A percentile compares a stretch with the other conserved stretches of the same genome.
phyloP scores from a whole-genome alignment of 2,113 vertebrate genomes.

The Centropus unirufus region DNA sequence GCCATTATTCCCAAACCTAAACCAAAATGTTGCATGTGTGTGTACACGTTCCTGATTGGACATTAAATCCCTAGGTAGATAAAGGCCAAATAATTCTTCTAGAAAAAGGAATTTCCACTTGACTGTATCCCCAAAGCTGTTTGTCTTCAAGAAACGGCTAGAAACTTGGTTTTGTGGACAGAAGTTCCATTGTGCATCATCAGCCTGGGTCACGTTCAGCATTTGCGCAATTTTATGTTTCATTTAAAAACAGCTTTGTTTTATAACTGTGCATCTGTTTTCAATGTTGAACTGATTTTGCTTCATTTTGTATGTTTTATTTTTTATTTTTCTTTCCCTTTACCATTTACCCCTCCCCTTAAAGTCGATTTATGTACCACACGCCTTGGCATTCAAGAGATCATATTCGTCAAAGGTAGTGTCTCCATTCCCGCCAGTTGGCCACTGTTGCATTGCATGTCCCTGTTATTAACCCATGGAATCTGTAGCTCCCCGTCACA shows the following conservation, averaged over 20 bases:
- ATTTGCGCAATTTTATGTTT: slow-evolving; percentile 23
- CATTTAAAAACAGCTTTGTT: slow-evolving; percentile 25
- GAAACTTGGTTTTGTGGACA: not conserved
- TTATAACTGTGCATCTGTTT: slow-evolving; percentile 73
- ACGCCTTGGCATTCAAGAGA: slow-evolving; percentile 97
- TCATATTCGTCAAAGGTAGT: slow-evolving; percentile 96
- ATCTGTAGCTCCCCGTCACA: slow-evolving; percentile 23
- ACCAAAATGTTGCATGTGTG: not conserved
- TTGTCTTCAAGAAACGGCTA: not conserved
- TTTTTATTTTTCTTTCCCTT: slow-evolving; percentile 74
- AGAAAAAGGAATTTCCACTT: not conserved
- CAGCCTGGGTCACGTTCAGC: not conserved
- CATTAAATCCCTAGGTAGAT: not conserved
- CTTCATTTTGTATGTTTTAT: slow-evolving; percentile 83
- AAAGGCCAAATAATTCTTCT: not conserved
- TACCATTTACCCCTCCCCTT: slow-evolving; percentile 74
- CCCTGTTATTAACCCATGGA: slow-evolving; percentile 68
- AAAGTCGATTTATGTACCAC: slow-evolving; percentile 97
- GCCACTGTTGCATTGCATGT: slow-evolving; percentile 78
- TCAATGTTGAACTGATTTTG: slow-evolving; percentile 81
- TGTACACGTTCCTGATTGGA: not conserved
- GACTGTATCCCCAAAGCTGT: not conserved
- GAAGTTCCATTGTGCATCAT: slow-evolving; percentile 25
- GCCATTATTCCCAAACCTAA: not conserved
- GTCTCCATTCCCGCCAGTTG: slow-evolving; percentile 78